Conservation (phyloP, 2,113 vertebrate species). For the Platysteira castanea region DNA sequence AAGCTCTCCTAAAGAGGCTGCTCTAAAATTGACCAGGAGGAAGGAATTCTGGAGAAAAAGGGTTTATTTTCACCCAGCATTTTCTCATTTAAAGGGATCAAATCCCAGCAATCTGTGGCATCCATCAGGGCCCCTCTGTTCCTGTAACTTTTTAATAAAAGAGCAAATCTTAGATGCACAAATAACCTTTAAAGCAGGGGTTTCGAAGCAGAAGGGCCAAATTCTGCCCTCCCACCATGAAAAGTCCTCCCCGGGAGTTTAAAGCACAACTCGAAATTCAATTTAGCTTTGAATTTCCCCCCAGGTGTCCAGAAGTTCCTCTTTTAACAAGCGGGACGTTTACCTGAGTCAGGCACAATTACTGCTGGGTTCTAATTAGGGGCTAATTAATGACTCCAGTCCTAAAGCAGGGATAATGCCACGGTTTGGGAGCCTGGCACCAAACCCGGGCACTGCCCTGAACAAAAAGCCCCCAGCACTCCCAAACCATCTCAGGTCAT, state of each 20-base stretch:
- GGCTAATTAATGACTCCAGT: not conserved
- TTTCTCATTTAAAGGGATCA: not conserved
- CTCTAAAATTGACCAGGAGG: not conserved
- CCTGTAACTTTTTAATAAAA: not conserved
- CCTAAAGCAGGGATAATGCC: not conserved
- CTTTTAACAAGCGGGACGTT: not conserved
- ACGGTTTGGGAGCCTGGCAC: not conserved
- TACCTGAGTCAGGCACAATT: not conserved
- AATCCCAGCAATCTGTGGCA: not conserved
- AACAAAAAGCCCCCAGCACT: not conserved
- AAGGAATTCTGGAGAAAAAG: not conserved
- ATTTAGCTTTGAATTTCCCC: not conserved
- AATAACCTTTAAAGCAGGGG: not conserved
- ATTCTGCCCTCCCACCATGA: not conserved
- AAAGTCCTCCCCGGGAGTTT: not conserved
- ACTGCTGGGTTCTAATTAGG: not conserved
- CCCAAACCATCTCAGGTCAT: not conserved
- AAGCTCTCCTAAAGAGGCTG: not conserved
- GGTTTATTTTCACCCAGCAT: not conserved
- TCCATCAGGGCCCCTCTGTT: not conserved
- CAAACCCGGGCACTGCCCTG: not conserved
- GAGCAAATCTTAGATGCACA: not conserved
- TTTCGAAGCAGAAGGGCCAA: not conserved
- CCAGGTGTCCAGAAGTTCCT: not conserved
- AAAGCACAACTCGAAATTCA: not conserved